A percentile compares a stretch with the other conserved stretches of the same genome.
Conservation (phyloP, 2,888 invertebrate genomes). For the Gari tellinella region DNA sequence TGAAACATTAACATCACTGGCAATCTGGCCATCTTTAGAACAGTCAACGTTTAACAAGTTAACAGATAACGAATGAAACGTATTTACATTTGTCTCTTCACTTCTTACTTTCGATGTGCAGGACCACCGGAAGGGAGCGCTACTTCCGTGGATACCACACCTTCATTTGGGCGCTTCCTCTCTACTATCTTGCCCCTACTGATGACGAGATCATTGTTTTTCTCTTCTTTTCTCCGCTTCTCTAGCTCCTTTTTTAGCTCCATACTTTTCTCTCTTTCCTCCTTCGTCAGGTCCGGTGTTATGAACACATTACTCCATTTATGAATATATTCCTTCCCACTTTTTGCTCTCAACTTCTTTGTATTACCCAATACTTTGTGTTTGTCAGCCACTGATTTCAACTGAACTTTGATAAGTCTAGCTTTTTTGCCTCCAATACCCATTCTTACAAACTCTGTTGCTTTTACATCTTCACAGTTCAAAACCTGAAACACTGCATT, state of each 20-base stretch:
- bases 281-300: conserved; percentile 18
- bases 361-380: conserved; percentile 9
- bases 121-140: too few species aligned
- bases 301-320: conserved; percentile 20
- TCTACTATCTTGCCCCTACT: conserved; percentile 8
- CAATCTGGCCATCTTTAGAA: too few species aligned
- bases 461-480: conserved; percentile 3
- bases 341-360: conserved; percentile 1
- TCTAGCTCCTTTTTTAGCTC: conserved; percentile 2
- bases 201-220: conserved; percentile 3
- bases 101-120: too few species aligned
- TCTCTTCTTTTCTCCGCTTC: conserved; percentile 3
- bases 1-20: too few species aligned
- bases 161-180: neutral
- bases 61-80: too few species aligned
- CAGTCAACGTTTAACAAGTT: too few species aligned
- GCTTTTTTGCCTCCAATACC: neutral
- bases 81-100: too few species aligned
- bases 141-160: too few species aligned
- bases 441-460: neutral
- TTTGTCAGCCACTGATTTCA: conserved; percentile 8
- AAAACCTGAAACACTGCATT: neutral
- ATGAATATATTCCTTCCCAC: neutral
- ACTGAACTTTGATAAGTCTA: neutral
- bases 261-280: conserved; percentile 7